Base-by-base conservation (phyloP, 2,113 vertebrate species). In the Sceloporus undulatus region DNA sequence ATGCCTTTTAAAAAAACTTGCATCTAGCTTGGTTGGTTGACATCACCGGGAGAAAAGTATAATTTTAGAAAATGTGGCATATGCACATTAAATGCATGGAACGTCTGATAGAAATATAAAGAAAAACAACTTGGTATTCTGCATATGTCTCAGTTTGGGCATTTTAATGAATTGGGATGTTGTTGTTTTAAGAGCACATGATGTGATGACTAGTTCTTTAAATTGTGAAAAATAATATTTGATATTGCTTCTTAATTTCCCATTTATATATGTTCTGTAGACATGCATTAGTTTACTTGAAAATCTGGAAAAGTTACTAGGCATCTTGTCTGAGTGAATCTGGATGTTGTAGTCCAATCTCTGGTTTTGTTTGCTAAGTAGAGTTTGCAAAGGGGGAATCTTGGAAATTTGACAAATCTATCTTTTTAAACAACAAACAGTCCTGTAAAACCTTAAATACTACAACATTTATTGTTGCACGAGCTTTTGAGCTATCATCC, bases 11-110 rank as follows among this genome's bases (percentile, higher is more conserved):
- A 79, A 89, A 89, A 40, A 89, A 40, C 52, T 85, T 27, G 8
- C 76, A 65, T 74, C 52, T 27, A 34, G 11, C 66, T 85, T 79
- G 29, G 68, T 74, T 80, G 68, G 23, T 59, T 85, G 87, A 79
- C 66, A 79, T 68, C 82, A n/a, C 40, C 74, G 34, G 80, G 10
- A 62, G 5, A 18, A 54, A 65, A 87, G 34, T 56, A 74, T 74
- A 56, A 73, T 74, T 85, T 75, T 71, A 79, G 40, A 89, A 85
- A 52, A 29, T 74, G 9, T 85, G 34, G 42, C 42, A 66, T 88
- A 83, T 83, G 79, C 70, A 76, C 29, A 38, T 66, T 83, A 54
- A 76, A 38, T 59, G 40, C 19, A 34, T 59, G 16, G n/a, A 21
- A 73, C 1, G n/a, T 38, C 68, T 80, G 77, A 38, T 19, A 52